Evolutionary conservation across 2,797 vertebrate genomes (phyloP).

Genomic region (Antrozous pallidus): DNA sequence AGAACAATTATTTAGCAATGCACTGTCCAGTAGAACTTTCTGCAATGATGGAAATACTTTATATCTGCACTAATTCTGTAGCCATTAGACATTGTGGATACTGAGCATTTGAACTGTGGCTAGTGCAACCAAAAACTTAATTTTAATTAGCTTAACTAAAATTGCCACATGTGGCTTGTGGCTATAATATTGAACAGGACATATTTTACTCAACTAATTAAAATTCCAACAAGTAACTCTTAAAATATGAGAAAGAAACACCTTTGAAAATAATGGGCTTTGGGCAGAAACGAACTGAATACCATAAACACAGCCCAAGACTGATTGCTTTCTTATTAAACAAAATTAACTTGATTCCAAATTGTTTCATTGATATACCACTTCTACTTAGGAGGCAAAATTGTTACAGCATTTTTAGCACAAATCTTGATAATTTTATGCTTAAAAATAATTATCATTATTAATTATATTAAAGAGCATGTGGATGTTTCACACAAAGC

Average conservation of each 20-base stretch:
- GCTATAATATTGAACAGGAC: not conserved
- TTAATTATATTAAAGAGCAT: not conserved
- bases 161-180: not conserved
- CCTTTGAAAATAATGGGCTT: not conserved
- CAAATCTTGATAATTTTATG: not conserved
- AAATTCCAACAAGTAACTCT: conserved; percentile 34
- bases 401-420: not conserved
- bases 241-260: conserved; percentile 26
- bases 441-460: not conserved
- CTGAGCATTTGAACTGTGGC: not conserved
- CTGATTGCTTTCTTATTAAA: conserved; percentile 29
- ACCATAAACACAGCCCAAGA: conserved; percentile 19
- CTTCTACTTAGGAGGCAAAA: conserved; percentile 28
- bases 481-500: not conserved
- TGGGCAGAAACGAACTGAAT: conserved; percentile 59
- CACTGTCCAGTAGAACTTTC: not conserved
- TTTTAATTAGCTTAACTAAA: conserved; percentile 5
- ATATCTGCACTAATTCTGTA: not conserved
- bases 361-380: not conserved
- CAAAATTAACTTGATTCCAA: not conserved
- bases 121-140: not conserved
- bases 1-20: not conserved
- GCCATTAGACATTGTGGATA: not conserved
- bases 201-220: conserved; percentile 12
- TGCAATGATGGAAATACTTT: not conserved